These are phyloP conservation scores for Nothobranchius kuhntae DNA, from an alignment of 2,113 vertebrate species.

Conservation along the genomic window DNA sequence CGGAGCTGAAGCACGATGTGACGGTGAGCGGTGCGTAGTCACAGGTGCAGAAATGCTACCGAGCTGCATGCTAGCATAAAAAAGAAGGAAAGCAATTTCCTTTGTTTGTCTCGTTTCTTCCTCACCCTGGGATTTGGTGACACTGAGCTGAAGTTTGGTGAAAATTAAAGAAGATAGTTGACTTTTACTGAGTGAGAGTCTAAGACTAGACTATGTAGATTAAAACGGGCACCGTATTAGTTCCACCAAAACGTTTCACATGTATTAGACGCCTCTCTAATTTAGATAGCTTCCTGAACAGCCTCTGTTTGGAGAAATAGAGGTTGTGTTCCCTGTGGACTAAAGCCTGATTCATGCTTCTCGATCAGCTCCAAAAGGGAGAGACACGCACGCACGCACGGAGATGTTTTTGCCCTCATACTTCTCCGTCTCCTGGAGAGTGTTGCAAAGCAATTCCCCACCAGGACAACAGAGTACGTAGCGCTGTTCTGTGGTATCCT, in stretches of 20 bases:
- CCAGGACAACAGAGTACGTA: too few species aligned
- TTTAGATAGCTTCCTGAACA: too few species aligned
- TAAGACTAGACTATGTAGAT: slow-evolving; percentile 6
- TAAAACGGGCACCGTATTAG: neutral
- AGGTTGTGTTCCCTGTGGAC: too few species aligned
- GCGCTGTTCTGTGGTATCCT: too few species aligned
- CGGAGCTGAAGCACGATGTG: slow-evolving; percentile 56
- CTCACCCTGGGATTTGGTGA: slow-evolving; percentile 26
- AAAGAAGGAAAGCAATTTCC: slow-evolving; percentile 73
- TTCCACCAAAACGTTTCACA: neutral
- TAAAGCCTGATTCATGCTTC: too few species aligned
- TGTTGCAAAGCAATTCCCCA: too few species aligned
- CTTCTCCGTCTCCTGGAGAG: too few species aligned
- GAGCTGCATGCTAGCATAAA: slow-evolving; percentile 68
- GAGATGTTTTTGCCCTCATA: too few species aligned
- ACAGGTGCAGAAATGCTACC: slow-evolving; percentile 68
- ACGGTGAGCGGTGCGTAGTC: slow-evolving; percentile 60
- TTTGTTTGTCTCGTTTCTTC: slow-evolving; percentile 46
- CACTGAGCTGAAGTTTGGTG: slow-evolving; percentile 34
- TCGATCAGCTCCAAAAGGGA: too few species aligned
- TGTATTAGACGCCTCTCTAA: too few species aligned
- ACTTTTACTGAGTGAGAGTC: neutral
- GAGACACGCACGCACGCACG: too few species aligned
- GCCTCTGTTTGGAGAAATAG: too few species aligned
- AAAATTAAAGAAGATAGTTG: slow-evolving; percentile 42